Evolutionary conservation across 2,888 invertebrate genomes (phyloP).

Genomic region (Lydus trimaculatus): DNA sequence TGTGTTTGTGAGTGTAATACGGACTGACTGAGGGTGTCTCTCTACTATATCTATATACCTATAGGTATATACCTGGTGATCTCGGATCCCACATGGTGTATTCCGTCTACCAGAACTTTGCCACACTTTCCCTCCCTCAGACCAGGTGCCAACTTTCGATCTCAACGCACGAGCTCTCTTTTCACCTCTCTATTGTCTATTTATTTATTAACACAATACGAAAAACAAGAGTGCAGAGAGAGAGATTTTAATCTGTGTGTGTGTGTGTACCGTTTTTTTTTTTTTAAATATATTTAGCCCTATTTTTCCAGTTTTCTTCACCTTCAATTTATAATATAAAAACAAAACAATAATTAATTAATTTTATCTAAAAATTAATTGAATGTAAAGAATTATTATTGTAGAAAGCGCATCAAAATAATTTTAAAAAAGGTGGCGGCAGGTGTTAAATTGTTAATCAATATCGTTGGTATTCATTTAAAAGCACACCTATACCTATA

Average conservation of each 20-base stretch:
- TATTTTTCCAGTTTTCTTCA: neutral
- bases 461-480: constrained; percentile 3
- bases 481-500: neutral
- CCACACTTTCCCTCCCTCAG: constrained; percentile 28
- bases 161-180: constrained; percentile 13
- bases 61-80: constrained; percentile 21
- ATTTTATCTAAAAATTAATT: neutral
- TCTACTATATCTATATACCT: no score
- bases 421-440: neutral
- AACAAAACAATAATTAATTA: neutral
- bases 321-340: neutral
- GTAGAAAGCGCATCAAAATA: constrained; percentile 1
- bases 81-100: constrained; percentile 42
- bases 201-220: no score
- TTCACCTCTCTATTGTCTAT: neutral
- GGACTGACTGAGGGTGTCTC: constrained; percentile 18
- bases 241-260: neutral
- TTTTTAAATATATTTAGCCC: no score
- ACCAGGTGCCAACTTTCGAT: constrained; percentile 26
- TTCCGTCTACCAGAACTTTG: constrained; percentile 30
- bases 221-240: constrained; percentile 18
- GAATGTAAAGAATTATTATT: neutral
- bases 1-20: constrained; percentile 10
- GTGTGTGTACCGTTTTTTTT: neutral
- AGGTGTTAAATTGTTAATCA: constrained; percentile 4